Base-by-base conservation (phyloP, 2,113 vertebrate genomes). In the Oostethus manadensis region DNA sequence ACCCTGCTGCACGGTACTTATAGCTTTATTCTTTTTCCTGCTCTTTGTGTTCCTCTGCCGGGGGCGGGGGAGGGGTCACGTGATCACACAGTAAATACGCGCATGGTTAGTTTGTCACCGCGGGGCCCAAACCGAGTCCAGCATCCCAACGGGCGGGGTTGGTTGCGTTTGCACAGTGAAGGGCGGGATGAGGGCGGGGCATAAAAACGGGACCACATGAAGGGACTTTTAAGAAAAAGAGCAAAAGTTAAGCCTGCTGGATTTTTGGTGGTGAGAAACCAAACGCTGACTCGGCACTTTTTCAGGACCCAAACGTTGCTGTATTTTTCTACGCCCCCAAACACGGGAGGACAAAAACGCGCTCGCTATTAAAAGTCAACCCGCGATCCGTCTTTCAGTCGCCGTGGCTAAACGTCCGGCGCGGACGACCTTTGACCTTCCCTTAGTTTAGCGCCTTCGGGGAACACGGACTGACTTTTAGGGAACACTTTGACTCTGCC, bases 381-480 rank as follows among this genome's bases (percentile, higher is more conserved):
- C n/a, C n/a, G n/a, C n/a, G n/a, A n/a, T n/a, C n/a, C n/a, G n/a
- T n/a, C n/a, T n/a, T n/a, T n/a, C n/a, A n/a, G n/a, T n/a, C n/a
- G n/a, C n/a, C n/a, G n/a, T 60, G 68, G 79, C 56, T n/a, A n/a
- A 77, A 79, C 76, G 74, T 86, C 81, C 82, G 81, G 87, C 87
- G 86, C 86, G 89, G 80, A 86, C 17, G 15, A 23, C 58, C 6
- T 69, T 84, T 75, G 50, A 13, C 67, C 68, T 76, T 74, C 9
- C 16, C 38, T 83, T 87, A 55, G 64, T 83, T 88, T 87, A 86
- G 89, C 89, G 90, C 87, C 86, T 89, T 88, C 84, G 81, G 85
- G n/a, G 76, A 70, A 84, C 83, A 77, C 60, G 88, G 89, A 90
- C 73, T 93, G 84, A 80, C 77, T 93, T 93, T 92, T 93, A 93